Evolutionary conservation across 2,113 vertebrate genomes (phyloP).

Genomic region (Podocnemis expansa): DNA sequence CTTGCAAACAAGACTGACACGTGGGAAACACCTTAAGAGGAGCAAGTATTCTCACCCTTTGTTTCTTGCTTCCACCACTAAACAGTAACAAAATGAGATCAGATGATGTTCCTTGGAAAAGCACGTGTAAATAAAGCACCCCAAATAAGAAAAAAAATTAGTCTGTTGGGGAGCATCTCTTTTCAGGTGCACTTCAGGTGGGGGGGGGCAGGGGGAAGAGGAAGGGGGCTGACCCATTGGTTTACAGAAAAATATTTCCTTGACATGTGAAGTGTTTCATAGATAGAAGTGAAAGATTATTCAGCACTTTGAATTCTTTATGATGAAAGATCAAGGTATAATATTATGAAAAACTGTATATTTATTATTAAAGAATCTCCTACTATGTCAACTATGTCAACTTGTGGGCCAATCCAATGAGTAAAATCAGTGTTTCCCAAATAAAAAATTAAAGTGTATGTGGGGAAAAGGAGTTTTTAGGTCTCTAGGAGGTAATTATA

Average conservation of each 20-base stretch:
- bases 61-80: not conserved
- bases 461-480: not conserved
- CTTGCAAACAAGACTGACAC: not conserved
- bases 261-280: not conserved
- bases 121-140: not conserved
- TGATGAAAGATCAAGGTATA: not conserved
- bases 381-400: not conserved
- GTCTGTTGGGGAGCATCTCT: not conserved
- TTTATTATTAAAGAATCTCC: not conserved
- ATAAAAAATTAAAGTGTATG: not conserved
- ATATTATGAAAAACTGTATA: not conserved
- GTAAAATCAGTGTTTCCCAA: conserved; percentile 7
- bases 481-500: not conserved
- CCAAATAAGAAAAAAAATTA: not conserved
- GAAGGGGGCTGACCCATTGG: not conserved
- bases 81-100: not conserved
- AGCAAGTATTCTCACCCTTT: not conserved
- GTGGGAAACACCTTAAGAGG: not conserved
- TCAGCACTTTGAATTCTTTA: not conserved
- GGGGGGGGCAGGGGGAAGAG: not conserved
- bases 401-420: not conserved
- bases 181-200: not conserved
- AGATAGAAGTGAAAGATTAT: not conserved
- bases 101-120: not conserved
- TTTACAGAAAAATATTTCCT: not conserved